Conservation (phyloP, 2,797 vertebrate genomes). For the Propithecus deckenii region DNA sequence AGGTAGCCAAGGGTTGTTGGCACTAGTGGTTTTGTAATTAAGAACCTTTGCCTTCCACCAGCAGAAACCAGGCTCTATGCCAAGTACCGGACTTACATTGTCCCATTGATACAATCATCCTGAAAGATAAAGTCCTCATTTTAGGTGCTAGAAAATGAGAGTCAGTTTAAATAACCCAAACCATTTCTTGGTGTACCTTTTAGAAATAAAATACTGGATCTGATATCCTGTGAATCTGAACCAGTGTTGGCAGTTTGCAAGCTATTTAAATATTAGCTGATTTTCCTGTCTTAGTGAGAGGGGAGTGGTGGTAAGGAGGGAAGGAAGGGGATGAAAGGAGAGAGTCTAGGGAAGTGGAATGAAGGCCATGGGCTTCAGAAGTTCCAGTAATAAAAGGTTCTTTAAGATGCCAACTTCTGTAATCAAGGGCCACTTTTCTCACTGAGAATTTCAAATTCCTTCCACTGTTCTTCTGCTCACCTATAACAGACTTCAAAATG, state of each 20-base stretch:
- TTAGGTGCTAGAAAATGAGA: conserved; percentile 41
- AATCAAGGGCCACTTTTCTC: background rate
- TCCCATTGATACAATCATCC: background rate
- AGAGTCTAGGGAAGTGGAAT: background rate
- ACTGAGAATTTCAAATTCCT: background rate
- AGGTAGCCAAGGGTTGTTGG: background rate
- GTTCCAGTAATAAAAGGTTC: background rate
- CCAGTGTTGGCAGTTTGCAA: background rate
- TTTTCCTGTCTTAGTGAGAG: background rate
- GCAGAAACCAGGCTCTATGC: conserved; percentile 26
- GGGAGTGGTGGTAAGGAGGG: background rate
- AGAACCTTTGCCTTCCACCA: background rate
- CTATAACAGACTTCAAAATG: background rate
- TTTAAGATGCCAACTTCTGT: background rate
- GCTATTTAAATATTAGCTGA: conserved; percentile 15
- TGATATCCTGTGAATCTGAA: conserved; percentile 29
- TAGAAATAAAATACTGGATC: conserved; percentile 43
- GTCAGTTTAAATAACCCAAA: background rate
- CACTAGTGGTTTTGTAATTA: background rate
- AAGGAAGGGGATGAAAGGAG: background rate
- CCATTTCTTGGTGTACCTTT: conserved; percentile 10
- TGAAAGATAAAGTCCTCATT: background rate
- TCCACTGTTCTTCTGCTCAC: background rate
- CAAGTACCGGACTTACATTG: background rate
- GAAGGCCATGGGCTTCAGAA: background rate